These are phyloP conservation scores for Aporophyla lueneburgensis DNA, from an alignment of 2,888 invertebrate species.

Conservation along the genomic window DNA sequence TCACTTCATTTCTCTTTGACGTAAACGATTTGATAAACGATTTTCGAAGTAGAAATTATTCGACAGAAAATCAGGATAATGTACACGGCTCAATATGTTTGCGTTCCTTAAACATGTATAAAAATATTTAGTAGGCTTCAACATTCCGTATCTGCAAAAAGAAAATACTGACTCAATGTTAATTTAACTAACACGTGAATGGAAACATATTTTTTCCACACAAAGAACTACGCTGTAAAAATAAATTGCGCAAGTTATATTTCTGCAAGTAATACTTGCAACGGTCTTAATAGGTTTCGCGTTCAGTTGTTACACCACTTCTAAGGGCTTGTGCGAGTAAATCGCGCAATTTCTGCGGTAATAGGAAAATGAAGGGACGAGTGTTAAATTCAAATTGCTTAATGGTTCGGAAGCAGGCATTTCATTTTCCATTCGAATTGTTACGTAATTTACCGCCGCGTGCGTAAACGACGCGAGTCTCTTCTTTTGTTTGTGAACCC, in stretches of 20 bases:
- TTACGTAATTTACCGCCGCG: constrained; percentile 87
- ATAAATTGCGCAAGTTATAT: constrained; percentile 46
- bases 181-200: not conserved
- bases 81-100: constrained; percentile 45
- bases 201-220: not conserved
- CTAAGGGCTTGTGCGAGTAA: constrained; percentile 73
- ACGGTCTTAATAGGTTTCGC: constrained; percentile 61
- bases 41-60: constrained; percentile 69
- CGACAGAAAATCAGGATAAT: constrained; percentile 53
- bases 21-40: constrained; percentile 73
- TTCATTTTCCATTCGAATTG: constrained; percentile 90
- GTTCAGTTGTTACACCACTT: constrained; percentile 64
- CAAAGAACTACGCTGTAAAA: constrained; percentile 16
- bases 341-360: constrained; percentile 85
- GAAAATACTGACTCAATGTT: not conserved
- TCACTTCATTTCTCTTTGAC: constrained; percentile 81
- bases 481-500: constrained; percentile 83
- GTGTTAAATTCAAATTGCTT: constrained; percentile 90
- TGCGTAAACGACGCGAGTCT: constrained; percentile 81
- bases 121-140: not conserved
- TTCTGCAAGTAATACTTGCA: constrained; percentile 62
- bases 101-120: constrained; percentile 6
- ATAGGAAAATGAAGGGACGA: constrained; percentile 90
- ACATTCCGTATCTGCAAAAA: not conserved
- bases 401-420: constrained; percentile 89